Percentiles rank a stretch among this genome's conserved stretches.
phyloP scores from a whole-genome alignment of 2,797 vertebrate species.

The Argyrosomus regius region DNA sequence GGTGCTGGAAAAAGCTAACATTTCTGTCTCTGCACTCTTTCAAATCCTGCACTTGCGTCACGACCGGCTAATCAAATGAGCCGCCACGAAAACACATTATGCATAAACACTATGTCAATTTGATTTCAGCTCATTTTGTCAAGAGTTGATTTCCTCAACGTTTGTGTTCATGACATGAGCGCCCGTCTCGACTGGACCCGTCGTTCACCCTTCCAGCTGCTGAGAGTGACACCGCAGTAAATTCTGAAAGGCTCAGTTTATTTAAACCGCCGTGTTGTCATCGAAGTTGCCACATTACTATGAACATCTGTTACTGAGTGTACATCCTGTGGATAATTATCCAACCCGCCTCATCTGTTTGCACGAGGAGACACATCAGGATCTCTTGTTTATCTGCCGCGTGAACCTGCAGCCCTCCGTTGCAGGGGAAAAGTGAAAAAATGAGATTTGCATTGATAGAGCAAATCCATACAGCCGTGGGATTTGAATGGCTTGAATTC shows the following conservation, averaged over 20 bases:
- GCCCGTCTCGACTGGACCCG: not conserved
- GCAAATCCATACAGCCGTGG: not conserved
- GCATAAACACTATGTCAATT: slow-evolving; percentile 14
- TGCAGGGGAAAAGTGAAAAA: slow-evolving; percentile 3
- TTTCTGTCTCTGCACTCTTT: slow-evolving; percentile 19
- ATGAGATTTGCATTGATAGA: slow-evolving; percentile 28
- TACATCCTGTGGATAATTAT: slow-evolving; percentile 39
- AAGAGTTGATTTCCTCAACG: not conserved
- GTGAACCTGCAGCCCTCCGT: slow-evolving; percentile 15
- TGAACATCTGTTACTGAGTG: slow-evolving; percentile 50
- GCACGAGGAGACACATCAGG: slow-evolving; percentile 20
- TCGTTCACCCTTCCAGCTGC: not conserved
- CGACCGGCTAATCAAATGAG: slow-evolving; percentile 35
- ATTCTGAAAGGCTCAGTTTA: slow-evolving; percentile 38
- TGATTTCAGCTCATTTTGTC: slow-evolving; percentile 3
- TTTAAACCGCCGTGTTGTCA: slow-evolving; percentile 37
- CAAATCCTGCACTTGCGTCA: slow-evolving; percentile 44
- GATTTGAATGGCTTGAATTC: slow-evolving; percentile 9
- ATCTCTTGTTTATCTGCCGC: slow-evolving; percentile 12
- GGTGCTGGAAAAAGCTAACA: slow-evolving; percentile 5
- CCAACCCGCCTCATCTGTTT: slow-evolving; percentile 37
- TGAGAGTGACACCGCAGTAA: slow-evolving; percentile 20
- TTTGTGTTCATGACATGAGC: not conserved
- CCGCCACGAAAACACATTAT: slow-evolving; percentile 32
- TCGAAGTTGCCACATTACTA: slow-evolving; percentile 44